phyloP scores from a whole-genome alignment of 1,140 invertebrate genomes.

The Whitmania pigra region DNA sequence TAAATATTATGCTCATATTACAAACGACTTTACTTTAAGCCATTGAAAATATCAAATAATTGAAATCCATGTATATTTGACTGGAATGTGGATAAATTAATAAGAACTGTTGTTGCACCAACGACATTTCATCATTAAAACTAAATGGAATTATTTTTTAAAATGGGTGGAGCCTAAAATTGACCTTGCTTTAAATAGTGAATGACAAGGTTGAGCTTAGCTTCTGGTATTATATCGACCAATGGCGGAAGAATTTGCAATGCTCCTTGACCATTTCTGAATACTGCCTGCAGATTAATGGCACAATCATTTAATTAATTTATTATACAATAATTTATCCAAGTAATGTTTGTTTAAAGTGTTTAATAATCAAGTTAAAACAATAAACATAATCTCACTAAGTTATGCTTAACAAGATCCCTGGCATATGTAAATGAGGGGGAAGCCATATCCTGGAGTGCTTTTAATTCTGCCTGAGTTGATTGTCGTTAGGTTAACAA shows the following conservation, averaged over 20 bases:
- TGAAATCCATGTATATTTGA: too few relatives aligned
- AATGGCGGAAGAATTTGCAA: slow-evolving; percentile 75
- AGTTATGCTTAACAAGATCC: slow-evolving; percentile 85
- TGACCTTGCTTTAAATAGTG: slow-evolving; percentile 73
- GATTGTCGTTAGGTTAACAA: background rate
- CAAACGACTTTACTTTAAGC: too few relatives aligned
- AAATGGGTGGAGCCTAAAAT: background rate
- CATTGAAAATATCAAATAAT: background rate
- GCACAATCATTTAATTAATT: background rate
- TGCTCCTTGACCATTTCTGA: slow-evolving; percentile 82
- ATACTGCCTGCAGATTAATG: slow-evolving; percentile 53
- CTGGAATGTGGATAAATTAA: background rate
- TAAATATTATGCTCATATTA: too few relatives aligned
- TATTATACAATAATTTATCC: background rate
- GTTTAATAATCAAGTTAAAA: too few relatives aligned
- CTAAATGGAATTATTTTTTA: too few relatives aligned
- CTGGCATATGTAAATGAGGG: slow-evolving; percentile 72
- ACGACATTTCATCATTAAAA: background rate
- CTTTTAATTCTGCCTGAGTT: slow-evolving; percentile 44
- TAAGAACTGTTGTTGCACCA: background rate
- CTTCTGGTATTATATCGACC: slow-evolving; percentile 90
- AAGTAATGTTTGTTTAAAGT: background rate
- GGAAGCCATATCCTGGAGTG: slow-evolving; percentile 56
- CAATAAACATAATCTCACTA: slow-evolving; percentile 48
- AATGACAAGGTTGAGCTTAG: slow-evolving; percentile 85